Evolutionary conservation across 1,140 invertebrate species (phyloP).

Genomic region (Diachasma alloeum): DNA sequence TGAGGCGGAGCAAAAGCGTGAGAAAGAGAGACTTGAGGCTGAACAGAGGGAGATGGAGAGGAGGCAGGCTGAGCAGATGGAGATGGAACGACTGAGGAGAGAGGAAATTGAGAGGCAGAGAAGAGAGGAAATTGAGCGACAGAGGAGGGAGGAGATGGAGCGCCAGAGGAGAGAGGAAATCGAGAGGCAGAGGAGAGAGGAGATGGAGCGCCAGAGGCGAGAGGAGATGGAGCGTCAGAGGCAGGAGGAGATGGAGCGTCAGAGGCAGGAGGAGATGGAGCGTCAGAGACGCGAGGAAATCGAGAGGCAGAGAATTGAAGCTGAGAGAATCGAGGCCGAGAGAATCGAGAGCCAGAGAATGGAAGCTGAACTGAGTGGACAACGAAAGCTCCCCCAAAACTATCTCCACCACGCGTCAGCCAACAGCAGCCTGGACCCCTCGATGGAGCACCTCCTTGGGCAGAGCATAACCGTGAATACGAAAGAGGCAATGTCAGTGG

Average conservation of each 20-base stretch:
- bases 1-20: slow-evolving; percentile 41
- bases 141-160: slow-evolving; percentile 31
- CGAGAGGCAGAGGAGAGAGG: slow-evolving; percentile 43
- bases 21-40: slow-evolving; percentile 44
- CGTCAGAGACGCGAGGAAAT: slow-evolving; percentile 46
- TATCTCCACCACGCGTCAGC: slow-evolving; percentile 48
- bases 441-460: slow-evolving; percentile 50
- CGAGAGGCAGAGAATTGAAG: slow-evolving; percentile 42
- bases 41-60: slow-evolving; percentile 41
- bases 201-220: slow-evolving; percentile 44
- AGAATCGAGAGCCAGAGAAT: slow-evolving; percentile 36
- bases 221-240: slow-evolving; percentile 39
- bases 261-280: slow-evolving; percentile 43
- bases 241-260: slow-evolving; percentile 40
- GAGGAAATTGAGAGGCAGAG: slow-evolving; percentile 40
- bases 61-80: slow-evolving; percentile 38
- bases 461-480: slow-evolving; percentile 70
- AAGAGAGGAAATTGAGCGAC: background rate
- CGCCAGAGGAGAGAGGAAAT: slow-evolving; percentile 42
- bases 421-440: slow-evolving; percentile 37
- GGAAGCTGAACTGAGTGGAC: slow-evolving; percentile 43
- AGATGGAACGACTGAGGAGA: slow-evolving; percentile 42
- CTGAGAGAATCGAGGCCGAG: slow-evolving; percentile 13
- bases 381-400: slow-evolving; percentile 48
- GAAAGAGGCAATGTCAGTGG: slow-evolving; percentile 65